Conservation (phyloP, 2,888 invertebrate genomes). For the Unio delphinus region DNA sequence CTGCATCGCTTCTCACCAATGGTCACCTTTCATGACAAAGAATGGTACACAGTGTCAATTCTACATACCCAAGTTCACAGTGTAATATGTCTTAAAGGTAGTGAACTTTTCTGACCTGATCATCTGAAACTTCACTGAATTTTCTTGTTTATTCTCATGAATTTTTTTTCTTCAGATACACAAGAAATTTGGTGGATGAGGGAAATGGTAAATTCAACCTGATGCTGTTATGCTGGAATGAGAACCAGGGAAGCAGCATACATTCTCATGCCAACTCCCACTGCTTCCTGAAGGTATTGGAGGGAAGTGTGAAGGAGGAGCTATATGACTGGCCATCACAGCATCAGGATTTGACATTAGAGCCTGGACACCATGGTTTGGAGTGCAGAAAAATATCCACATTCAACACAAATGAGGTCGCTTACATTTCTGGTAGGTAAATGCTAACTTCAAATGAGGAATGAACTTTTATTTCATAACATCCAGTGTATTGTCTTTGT, state of each 20-base stretch:
- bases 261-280: slow-evolving; percentile 97
- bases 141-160: background rate
- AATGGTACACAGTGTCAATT: background rate
- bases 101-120: background rate
- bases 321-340: slow-evolving; percentile 85
- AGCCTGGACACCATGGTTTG: slow-evolving; percentile 72
- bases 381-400: slow-evolving; percentile 78
- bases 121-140: background rate
- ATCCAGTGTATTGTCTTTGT: too few relatives aligned
- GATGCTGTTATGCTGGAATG: slow-evolving; percentile 98
- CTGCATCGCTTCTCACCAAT: too few relatives aligned
- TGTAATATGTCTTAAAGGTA: background rate
- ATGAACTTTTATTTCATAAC: too few relatives aligned
- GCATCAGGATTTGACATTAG: slow-evolving; percentile 58
- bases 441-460: too few relatives aligned
- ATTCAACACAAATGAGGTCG: slow-evolving; percentile 84
- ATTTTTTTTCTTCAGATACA: slow-evolving; percentile 80
- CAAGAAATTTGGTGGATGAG: slow-evolving; percentile 93
- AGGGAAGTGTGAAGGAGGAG: slow-evolving; percentile 81
- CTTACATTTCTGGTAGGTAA: slow-evolving; percentile 92
- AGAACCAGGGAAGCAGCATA: slow-evolving; percentile 93
- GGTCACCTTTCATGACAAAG: too few relatives aligned
- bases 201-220: slow-evolving; percentile 98
- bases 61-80: background rate
- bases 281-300: slow-evolving; percentile 92